These are phyloP conservation scores for Adelges cooleyi DNA, from an alignment of 1,140 invertebrate genomes.

Conservation along the genomic window DNA sequence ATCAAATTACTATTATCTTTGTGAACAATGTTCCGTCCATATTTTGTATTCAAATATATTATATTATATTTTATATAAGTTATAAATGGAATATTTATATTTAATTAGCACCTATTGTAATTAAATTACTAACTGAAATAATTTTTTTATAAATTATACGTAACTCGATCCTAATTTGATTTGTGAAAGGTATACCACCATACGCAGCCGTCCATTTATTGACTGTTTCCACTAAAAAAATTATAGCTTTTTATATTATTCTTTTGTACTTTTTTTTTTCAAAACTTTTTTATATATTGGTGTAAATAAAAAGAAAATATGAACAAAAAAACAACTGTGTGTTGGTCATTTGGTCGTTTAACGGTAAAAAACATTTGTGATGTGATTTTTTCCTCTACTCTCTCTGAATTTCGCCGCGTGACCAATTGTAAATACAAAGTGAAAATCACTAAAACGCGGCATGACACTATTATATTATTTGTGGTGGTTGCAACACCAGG, in stretches of 20 bases:
- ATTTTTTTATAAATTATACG: no score
- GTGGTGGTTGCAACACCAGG: background rate
- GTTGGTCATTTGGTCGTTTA: background rate
- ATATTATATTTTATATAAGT: no score
- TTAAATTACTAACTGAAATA: no score
- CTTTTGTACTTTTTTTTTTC: background rate
- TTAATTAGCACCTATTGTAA: no score
- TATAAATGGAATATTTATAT: no score
- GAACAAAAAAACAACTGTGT: background rate
- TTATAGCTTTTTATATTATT: background rate
- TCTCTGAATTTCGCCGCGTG: conserved; percentile 2
- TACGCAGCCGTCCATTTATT: conserved; percentile 13
- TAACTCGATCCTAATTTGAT: no score
- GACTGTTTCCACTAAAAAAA: background rate
- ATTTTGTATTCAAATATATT: no score
- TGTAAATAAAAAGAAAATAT: conserved; percentile 16
- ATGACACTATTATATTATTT: background rate
- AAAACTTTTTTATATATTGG: background rate
- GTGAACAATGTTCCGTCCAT: no score
- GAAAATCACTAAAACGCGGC: background rate
- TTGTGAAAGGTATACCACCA: background rate
- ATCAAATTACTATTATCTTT: no score
- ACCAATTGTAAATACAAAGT: conserved; percentile 16
- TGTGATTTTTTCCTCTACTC: background rate
- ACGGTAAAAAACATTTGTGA: background rate